These are phyloP conservation scores for Sapajus apella DNA, from an alignment of 2,113 vertebrate genomes.

Conservation along the genomic window DNA sequence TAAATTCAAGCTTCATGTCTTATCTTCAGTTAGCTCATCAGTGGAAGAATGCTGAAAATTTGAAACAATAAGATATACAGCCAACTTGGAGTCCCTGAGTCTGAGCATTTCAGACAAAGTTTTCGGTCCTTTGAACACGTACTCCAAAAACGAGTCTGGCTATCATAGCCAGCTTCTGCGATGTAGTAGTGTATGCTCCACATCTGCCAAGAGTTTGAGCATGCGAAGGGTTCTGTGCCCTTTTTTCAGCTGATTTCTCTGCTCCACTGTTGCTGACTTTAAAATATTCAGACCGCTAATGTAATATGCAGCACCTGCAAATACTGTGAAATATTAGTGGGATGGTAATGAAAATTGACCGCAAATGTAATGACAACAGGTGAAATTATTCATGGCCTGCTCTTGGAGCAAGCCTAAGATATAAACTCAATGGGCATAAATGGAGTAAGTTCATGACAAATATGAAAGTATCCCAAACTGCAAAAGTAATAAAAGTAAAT, in stretches of 20 bases:
- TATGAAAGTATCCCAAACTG: conserved; percentile 84
- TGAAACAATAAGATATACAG: neutral
- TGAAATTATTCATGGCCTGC: conserved; percentile 84
- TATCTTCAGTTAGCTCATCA: conserved; percentile 20
- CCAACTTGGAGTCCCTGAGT: neutral
- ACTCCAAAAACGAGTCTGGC: neutral
- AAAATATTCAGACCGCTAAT: conserved; percentile 78
- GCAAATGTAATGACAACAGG: conserved; percentile 83
- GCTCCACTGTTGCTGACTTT: conserved; percentile 72
- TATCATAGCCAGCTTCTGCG: neutral
- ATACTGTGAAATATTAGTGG: conserved; percentile 80
- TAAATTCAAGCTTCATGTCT: neutral
- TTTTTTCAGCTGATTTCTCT: conserved; percentile 70
- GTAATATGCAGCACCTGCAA: conserved; percentile 83
- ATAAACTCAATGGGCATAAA: conserved; percentile 79
- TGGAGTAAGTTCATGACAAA: conserved; percentile 85
- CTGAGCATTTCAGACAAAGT: neutral
- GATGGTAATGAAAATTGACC: conserved; percentile 85
- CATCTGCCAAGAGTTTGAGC: conserved; percentile 20
- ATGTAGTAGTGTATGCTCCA: neutral
- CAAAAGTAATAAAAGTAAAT: conserved; percentile 85
- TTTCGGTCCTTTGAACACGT: neutral
- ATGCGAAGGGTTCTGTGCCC: conserved; percentile 57
- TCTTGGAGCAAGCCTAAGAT: conserved; percentile 81
- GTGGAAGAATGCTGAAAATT: neutral